These are phyloP conservation scores for Hyperopisus bebe DNA, from an alignment of 2,113 vertebrate species.

Conservation along the genomic window DNA sequence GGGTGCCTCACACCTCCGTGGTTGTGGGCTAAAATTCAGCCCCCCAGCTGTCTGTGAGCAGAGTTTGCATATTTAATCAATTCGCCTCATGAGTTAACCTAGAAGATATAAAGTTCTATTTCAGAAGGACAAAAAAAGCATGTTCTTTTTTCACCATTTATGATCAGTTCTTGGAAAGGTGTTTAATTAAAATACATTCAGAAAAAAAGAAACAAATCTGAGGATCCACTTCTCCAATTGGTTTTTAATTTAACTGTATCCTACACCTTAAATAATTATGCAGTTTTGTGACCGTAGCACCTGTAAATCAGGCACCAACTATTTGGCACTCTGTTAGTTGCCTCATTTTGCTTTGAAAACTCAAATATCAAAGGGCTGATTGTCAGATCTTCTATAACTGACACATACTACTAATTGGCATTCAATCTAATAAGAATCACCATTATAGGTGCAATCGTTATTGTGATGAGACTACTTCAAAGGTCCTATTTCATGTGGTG, in stretches of 20 bases:
- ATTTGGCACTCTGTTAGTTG: not conserved
- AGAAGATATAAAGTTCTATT: not conserved
- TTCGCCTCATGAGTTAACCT: not conserved
- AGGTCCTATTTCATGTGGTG: not conserved
- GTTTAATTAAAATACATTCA: not conserved
- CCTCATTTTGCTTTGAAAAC: not conserved
- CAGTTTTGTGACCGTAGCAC: not conserved
- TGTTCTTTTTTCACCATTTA: not conserved
- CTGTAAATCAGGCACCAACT: not conserved
- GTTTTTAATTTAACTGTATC: not conserved
- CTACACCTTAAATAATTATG: not conserved
- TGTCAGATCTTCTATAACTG: not conserved
- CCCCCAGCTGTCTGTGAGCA: not conserved
- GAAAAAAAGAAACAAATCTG: not conserved
- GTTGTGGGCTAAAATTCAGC: not conserved
- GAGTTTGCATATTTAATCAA: conserved; percentile 8
- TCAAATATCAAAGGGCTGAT: not conserved
- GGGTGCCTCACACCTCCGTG: not conserved
- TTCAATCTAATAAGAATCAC: not conserved
- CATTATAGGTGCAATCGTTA: not conserved
- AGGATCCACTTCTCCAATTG: not conserved
- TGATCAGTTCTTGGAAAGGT: not conserved
- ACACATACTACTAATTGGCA: not conserved
- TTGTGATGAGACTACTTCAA: not conserved
- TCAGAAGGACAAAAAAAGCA: not conserved